These are phyloP conservation scores for Chloroclysta siterata DNA, from an alignment of 2,888 invertebrate species.

Conservation along the genomic window DNA sequence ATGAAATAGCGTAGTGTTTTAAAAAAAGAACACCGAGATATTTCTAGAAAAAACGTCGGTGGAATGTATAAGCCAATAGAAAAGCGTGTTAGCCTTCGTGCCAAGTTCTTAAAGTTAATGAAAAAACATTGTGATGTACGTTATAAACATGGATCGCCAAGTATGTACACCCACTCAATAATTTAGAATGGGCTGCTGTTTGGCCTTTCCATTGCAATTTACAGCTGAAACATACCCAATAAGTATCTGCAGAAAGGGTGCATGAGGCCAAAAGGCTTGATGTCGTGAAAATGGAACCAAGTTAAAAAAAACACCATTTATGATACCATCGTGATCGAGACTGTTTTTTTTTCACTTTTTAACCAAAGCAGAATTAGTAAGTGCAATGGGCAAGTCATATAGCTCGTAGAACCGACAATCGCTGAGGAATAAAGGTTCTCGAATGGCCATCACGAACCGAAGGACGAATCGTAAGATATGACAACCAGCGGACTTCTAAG, in stretches of 20 bases:
- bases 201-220: conserved; percentile 58
- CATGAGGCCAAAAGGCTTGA: conserved; percentile 9
- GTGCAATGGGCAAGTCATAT: too few relatives aligned
- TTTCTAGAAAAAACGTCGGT: background rate
- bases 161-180: conserved; percentile 41
- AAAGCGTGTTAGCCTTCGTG: conserved; percentile 18
- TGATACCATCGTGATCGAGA: background rate
- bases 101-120: conserved; percentile 44
- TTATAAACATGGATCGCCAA: conserved; percentile 40
- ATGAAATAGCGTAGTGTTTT: too few relatives aligned
- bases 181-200: conserved; percentile 47
- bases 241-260: conserved; percentile 6
- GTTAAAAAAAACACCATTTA: too few relatives aligned
- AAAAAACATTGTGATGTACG: conserved; percentile 35
- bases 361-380: too few relatives aligned
- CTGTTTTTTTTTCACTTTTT: too few relatives aligned
- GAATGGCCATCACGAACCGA: too few relatives aligned
- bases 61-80: background rate
- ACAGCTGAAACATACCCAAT: background rate
- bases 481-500: too few relatives aligned
- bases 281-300: background rate
- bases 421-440: too few relatives aligned
- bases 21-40: background rate
- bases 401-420: too few relatives aligned
- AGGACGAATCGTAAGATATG: too few relatives aligned